Evolutionary conservation across 1,140 invertebrate genomes (phyloP), one percentile per base, ranked within the genome.

Genomic region (Drosophila busckii): DNA sequence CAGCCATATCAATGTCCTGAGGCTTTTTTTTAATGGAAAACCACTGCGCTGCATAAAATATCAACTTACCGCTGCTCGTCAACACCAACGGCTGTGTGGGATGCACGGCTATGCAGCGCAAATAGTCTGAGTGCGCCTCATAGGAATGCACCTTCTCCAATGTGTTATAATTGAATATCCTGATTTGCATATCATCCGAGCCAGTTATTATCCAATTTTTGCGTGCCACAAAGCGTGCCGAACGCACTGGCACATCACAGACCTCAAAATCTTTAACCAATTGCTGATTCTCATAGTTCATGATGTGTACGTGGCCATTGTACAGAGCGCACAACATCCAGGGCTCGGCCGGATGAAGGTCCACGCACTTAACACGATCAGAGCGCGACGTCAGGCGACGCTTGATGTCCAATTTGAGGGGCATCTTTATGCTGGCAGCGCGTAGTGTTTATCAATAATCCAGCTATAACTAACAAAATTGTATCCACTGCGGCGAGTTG

Each of bases 181-280:
- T 90, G 12, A 99, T 93, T 87, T 95, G 94, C 93, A 96, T 96
- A 85, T 97, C 97, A 92, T 97, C 97, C 0, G 98, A 99, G 20
- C 98, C 98, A 6, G 96, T 97, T 19, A 99, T 92, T 15, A 99
- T 93, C 98, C 98, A 99, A 88, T 99, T 99, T 85, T 99, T 99
- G 15, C 98, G 90, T 1, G 97, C 93, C 6, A 99, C 95, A 89
- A 99, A 99, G 76, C 96, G 96, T 0, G 96, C 97, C 2, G 96
- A 93, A 76, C 98, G 89, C 0, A 99, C 98, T 0, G 98, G 98
- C 9, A 99, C 85, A 82, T 99, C 97, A 88, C 98, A 99, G 2
- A 99, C 94, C 89, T 96, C 86, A 15, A 87, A 87, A 65, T 87
- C 86, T 78, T 87, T 87, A 0, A 87, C 86, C 64, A 87, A 70